A percentile compares a stretch with the other conserved stretches of the same genome.
Conservation (phyloP, 2,113 vertebrate species). For the Plestiodon gilberti region DNA sequence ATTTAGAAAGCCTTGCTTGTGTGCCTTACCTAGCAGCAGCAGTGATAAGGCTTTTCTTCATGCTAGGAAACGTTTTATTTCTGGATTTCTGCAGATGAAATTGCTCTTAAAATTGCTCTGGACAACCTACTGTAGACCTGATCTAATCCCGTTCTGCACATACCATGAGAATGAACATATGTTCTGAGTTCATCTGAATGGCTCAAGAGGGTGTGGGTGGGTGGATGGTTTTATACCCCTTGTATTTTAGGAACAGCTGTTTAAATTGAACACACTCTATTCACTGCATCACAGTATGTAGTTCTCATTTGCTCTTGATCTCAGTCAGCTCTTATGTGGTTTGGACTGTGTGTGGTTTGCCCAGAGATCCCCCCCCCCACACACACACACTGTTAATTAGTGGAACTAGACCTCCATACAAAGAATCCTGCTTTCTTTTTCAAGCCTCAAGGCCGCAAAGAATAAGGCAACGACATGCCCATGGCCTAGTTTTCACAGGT, state of each 20-base stretch:
- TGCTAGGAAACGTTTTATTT: neutral
- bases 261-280: neutral
- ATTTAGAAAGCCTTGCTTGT: neutral
- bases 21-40: neutral
- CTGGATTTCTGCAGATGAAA: neutral
- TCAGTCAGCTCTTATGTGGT: neutral
- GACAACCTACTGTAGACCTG: neutral
- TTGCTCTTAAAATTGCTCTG: neutral
- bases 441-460: neutral
- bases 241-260: neutral
- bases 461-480: neutral
- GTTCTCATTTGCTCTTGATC: neutral
- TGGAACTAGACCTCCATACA: neutral
- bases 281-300: no score
- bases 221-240: neutral
- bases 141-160: neutral
- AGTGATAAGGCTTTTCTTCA: neutral
- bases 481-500: conserved; percentile 22
- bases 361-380: neutral
- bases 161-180: neutral
- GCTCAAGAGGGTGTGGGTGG: neutral
- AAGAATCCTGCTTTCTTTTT: neutral
- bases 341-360: neutral
- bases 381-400: neutral
- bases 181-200: neutral